Percentiles rank a stretch among this genome's conserved stretches.
Evolutionary conservation across 1,140 invertebrate genomes (phyloP).

Genomic region (Tetramorium alpestre): DNA sequence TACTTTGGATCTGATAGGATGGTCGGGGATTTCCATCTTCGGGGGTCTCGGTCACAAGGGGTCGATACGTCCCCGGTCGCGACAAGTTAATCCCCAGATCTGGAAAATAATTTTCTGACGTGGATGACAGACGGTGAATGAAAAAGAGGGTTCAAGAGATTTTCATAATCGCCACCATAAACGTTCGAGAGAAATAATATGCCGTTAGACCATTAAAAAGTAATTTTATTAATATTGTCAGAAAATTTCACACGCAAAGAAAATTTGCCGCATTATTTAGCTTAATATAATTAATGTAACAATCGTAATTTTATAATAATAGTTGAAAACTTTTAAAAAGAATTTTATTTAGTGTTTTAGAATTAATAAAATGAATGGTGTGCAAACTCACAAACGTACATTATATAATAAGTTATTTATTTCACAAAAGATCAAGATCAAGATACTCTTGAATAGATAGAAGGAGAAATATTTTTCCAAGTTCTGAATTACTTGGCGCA

Average conservation of each 20-base stretch:
- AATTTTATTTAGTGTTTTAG: not conserved
- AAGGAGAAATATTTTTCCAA: conserved; percentile 17
- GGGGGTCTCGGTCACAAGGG: conserved; percentile 26
- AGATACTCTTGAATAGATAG: not conserved
- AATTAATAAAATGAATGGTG: not conserved
- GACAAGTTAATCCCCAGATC: conserved; percentile 75
- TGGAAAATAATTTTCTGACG: conserved; percentile 68
- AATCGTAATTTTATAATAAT: not conserved
- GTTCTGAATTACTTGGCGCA: conserved; percentile 37
- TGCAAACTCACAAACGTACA: not conserved
- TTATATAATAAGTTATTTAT: not conserved
- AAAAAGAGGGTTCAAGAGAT: conserved; percentile 56
- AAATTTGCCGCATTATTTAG: not conserved
- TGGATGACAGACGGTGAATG: conserved; percentile 32
- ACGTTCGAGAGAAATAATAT: conserved; percentile 20
- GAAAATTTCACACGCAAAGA: not conserved
- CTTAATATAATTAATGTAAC: not conserved
- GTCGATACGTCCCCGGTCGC: conserved; percentile 50
- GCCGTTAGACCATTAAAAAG: not conserved
- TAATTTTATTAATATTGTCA: not conserved
- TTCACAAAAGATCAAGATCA: not conserved
- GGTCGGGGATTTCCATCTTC: conserved; percentile 42
- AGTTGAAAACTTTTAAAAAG: not conserved
- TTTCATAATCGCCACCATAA: conserved; percentile 61
- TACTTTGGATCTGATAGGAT: conserved; percentile 66